Evolutionary conservation across 2,888 invertebrate species (phyloP).

Genomic region (Papilio protenor): DNA sequence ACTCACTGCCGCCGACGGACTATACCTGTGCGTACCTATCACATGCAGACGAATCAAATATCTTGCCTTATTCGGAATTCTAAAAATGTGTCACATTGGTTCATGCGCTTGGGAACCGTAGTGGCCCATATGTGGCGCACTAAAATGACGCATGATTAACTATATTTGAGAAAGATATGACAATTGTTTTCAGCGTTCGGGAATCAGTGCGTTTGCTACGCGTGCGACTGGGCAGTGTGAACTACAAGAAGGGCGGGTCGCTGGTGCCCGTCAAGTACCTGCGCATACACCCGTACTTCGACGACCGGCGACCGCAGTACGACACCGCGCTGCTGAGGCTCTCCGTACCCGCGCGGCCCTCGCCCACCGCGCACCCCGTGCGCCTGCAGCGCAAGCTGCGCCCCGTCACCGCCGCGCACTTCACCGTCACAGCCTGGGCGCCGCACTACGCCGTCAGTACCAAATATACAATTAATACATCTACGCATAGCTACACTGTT

Average conservation of each 20-base stretch:
- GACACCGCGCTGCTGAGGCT: constrained; percentile 70
- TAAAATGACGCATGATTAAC: not conserved
- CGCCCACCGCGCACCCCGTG: constrained; percentile 60
- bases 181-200: constrained; percentile 57
- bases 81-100: too few species aligned
- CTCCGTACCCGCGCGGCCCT: constrained; percentile 55
- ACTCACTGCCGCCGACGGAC: constrained; percentile 67
- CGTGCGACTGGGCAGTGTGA: constrained; percentile 70
- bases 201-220: constrained; percentile 61
- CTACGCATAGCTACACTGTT: too few species aligned
- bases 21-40: constrained; percentile 63
- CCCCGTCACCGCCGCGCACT: constrained; percentile 62
- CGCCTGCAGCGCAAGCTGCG: constrained; percentile 54
- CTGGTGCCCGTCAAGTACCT: constrained; percentile 64
- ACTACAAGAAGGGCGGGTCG: constrained; percentile 68
- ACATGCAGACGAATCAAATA: too few species aligned
- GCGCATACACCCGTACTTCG: constrained; percentile 70
- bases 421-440: constrained; percentile 69
- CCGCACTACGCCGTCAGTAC: constrained; percentile 41
- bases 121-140: too few species aligned
- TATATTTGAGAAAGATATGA: not conserved
- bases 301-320: constrained; percentile 63
- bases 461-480: not conserved
- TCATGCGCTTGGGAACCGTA: too few species aligned
- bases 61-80: too few species aligned